Conservation (phyloP, 2,888 invertebrate species). For the Drosophila pullipes region DNA sequence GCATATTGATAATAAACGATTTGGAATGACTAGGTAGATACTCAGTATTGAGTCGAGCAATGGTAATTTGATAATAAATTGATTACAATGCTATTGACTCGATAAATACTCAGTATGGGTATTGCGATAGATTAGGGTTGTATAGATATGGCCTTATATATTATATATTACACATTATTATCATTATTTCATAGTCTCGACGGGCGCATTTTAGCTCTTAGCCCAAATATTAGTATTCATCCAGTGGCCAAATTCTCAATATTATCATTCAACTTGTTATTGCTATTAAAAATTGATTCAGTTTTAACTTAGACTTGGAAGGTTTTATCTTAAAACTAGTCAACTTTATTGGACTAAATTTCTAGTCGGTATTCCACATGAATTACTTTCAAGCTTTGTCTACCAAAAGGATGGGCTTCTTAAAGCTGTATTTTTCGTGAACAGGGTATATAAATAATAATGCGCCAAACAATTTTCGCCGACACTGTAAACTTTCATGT, state of each 20-base stretch:
- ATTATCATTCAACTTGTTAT: too few species aligned
- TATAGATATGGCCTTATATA: too few species aligned
- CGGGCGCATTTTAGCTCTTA: too few species aligned
- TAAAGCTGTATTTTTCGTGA: background rate
- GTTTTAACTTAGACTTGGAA: background rate
- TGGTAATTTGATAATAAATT: too few species aligned
- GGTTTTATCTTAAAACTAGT: too few species aligned
- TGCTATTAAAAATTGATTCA: too few species aligned
- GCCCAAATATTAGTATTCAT: too few species aligned
- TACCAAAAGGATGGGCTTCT: background rate
- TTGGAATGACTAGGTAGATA: background rate
- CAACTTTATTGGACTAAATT: background rate
- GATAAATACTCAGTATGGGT: background rate
- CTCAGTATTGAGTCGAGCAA: background rate
- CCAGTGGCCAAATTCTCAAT: too few species aligned
- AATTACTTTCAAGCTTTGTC: background rate
- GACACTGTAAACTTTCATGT: conserved; percentile 76
- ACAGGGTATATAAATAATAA: conserved; percentile 54
- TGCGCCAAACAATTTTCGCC: conserved; percentile 70
- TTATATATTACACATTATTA: too few species aligned
- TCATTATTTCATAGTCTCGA: too few species aligned
- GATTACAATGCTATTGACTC: too few species aligned
- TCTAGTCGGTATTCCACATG: background rate
- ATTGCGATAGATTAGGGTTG: too few species aligned
- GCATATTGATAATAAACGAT: background rate